Evolutionary conservation across 2,888 invertebrate species (phyloP).

Genomic region (Plebejus argus): DNA sequence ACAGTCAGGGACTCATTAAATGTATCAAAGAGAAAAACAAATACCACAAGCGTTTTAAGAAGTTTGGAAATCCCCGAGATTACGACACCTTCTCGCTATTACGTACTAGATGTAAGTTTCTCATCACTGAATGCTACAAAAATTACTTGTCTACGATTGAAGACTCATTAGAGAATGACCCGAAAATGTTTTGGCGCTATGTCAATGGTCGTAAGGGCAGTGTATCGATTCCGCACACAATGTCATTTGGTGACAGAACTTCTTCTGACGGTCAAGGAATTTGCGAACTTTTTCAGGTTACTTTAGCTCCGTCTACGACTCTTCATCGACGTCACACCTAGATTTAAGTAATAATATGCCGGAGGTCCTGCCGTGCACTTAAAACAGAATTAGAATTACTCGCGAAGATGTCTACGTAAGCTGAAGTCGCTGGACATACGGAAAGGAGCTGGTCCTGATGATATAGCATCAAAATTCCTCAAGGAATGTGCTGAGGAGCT

Average conservation of each 20-base stretch:
- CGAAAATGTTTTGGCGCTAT: constrained; percentile 24
- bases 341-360: not conserved
- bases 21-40: constrained; percentile 21
- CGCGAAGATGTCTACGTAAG: too few species aligned
- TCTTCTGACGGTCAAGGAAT: not conserved
- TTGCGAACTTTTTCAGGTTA: too few species aligned
- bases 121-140: constrained; percentile 16
- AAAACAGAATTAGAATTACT: too few species aligned
- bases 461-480: too few species aligned
- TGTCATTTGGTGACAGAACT: constrained; percentile 9
- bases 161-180: not conserved
- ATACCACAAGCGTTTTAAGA: constrained; percentile 19
- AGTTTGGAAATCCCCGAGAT: constrained; percentile 27
- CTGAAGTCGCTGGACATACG: too few species aligned
- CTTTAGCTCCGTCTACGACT: constrained; percentile 1
- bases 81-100: constrained; percentile 20
- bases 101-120: constrained; percentile 20
- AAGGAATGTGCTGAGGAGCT: too few species aligned
- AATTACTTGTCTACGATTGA: constrained; percentile 19
- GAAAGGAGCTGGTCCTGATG: too few species aligned
- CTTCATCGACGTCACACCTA: not conserved
- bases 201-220: constrained; percentile 12
- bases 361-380: not conserved
- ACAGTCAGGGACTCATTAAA: not conserved
- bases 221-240: constrained; percentile 22